Percentiles rank a stretch among this genome's conserved stretches.
phyloP scores from a whole-genome alignment of 2,888 invertebrate species.

The Tubiluchus corallicola region DNA sequence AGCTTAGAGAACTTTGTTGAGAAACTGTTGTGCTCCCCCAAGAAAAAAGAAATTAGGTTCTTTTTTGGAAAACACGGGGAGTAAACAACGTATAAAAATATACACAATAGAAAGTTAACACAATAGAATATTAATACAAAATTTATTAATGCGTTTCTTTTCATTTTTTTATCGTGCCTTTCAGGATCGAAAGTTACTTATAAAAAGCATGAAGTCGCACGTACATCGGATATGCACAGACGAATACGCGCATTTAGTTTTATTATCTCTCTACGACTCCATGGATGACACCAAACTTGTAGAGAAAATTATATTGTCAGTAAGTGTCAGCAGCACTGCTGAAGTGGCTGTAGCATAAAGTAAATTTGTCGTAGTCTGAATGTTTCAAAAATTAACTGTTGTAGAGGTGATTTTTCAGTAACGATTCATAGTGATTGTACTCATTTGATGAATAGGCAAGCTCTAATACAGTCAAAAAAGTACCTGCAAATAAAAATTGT shows the following conservation, averaged over 20 bases:
- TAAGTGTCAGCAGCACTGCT: slow-evolving; percentile 16
- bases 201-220: slow-evolving; percentile 72
- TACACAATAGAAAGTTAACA: not conserved
- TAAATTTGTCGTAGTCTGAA: no score
- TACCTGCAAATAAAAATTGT: no score
- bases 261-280: slow-evolving; percentile 64
- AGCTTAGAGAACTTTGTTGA: no score
- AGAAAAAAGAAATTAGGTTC: no score
- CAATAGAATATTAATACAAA: not conserved
- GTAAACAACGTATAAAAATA: slow-evolving; percentile 4
- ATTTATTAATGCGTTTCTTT: not conserved
- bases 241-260: slow-evolving; percentile 63
- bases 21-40: no score
- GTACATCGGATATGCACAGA: slow-evolving; percentile 58
- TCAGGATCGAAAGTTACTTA: slow-evolving; percentile 45
- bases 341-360: no score
- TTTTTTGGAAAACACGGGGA: no score
- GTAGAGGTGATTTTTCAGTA: no score
- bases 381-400: no score
- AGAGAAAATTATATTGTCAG: slow-evolving; percentile 45
- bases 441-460: no score
- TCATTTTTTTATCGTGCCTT: slow-evolving; percentile 14
- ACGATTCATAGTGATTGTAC: no score
- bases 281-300: slow-evolving; percentile 82
- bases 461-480: no score